These are phyloP conservation scores for Stegodyphus mimosarum DNA, from an alignment of 1,140 invertebrate species.

Conservation along the genomic window DNA sequence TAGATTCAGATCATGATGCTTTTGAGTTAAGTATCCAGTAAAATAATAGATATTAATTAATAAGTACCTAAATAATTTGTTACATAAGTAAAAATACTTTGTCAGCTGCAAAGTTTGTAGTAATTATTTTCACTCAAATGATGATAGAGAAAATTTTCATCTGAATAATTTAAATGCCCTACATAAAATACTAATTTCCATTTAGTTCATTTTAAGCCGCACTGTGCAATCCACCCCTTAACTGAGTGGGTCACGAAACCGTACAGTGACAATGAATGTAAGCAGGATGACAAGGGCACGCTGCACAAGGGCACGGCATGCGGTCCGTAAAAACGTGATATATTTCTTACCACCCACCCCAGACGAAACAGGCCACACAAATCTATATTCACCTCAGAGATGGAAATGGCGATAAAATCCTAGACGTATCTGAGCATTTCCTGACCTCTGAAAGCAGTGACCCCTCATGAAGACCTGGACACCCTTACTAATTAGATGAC, in stretches of 20 bases:
- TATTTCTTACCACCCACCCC: slow-evolving; percentile 49
- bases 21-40: too few species aligned
- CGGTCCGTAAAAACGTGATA: slow-evolving; percentile 50
- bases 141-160: too few species aligned
- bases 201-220: not conserved
- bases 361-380: slow-evolving; percentile 33
- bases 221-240: slow-evolving; percentile 6
- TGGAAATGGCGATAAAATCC: slow-evolving; percentile 31
- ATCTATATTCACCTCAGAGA: slow-evolving; percentile 46
- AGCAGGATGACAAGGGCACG: slow-evolving; percentile 47
- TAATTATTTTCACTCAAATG: too few species aligned
- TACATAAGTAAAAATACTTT: too few species aligned
- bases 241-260: not conserved
- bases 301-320: slow-evolving; percentile 45
- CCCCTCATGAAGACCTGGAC: slow-evolving; percentile 42
- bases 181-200: too few species aligned
- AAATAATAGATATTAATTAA: too few species aligned
- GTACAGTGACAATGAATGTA: slow-evolving; percentile 52
- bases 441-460: slow-evolving; percentile 28
- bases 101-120: too few species aligned
- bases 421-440: not conserved
- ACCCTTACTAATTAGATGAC: slow-evolving; percentile 54
- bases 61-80: too few species aligned
- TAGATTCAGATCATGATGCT: too few species aligned
- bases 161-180: too few species aligned